These are phyloP conservation scores for Epirrhoe alternata DNA, from an alignment of 2,888 invertebrate species.

Conservation along the genomic window DNA sequence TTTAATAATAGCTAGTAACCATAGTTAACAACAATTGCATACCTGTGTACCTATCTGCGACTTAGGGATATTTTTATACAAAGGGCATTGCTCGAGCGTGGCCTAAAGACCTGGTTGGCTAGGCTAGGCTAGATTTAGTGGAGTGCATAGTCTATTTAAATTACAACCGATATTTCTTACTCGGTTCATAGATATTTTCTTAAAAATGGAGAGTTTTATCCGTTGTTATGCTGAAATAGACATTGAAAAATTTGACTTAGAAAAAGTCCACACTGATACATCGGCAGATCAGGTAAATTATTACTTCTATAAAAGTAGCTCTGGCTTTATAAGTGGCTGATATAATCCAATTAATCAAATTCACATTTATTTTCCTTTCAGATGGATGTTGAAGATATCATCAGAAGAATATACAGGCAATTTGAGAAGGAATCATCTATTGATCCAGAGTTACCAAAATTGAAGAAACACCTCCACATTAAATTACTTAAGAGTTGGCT, in stretches of 20 bases:
- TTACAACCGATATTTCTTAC: neutral
- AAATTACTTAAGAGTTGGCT: slow-evolving; percentile 89
- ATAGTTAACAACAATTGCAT: neutral
- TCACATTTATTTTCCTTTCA: slow-evolving; percentile 48
- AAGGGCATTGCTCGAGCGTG: slow-evolving; percentile 36
- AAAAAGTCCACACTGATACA: slow-evolving; percentile 78
- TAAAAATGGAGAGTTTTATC: slow-evolving; percentile 68
- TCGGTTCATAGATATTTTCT: neutral
- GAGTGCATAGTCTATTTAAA: neutral
- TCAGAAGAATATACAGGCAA: slow-evolving; percentile 69
- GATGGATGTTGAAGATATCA: slow-evolving; percentile 71
- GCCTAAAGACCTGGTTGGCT: neutral
- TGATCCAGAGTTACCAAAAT: slow-evolving; percentile 84
- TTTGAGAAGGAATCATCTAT: slow-evolving; percentile 76
- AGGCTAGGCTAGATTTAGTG: neutral
- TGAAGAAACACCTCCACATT: slow-evolving; percentile 87
- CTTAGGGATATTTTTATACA: slow-evolving; percentile 41
- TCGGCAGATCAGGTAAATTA: slow-evolving; percentile 72
- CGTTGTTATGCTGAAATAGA: slow-evolving; percentile 69
- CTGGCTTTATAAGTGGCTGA: neutral
- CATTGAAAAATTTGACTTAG: slow-evolving; percentile 84
- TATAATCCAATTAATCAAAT: neutral
- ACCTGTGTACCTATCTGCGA: neutral
- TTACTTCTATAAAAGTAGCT: neutral
- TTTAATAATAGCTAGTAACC: too few relatives aligned